These are phyloP conservation scores for Melipona bicolor DNA, from an alignment of 2,888 invertebrate genomes.

Conservation along the genomic window DNA sequence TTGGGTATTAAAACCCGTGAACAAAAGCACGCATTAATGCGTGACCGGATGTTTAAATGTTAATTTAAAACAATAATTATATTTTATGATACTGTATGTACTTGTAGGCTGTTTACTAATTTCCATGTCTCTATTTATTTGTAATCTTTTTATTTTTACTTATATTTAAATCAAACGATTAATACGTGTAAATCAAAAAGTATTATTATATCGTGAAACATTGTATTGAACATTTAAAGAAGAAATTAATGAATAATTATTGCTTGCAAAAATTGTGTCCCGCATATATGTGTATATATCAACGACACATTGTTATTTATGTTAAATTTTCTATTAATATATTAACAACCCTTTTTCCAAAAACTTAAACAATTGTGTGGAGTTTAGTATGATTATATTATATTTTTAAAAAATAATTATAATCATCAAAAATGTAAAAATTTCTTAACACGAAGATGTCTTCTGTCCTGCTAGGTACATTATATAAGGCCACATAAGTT, in stretches of 20 bases:
- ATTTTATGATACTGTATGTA: background rate
- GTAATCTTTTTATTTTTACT: background rate
- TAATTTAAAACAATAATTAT: slow-evolving; percentile 33
- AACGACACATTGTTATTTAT: slow-evolving; percentile 16
- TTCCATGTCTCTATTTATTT: slow-evolving; percentile 42
- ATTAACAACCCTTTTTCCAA: background rate
- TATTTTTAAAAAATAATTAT: background rate
- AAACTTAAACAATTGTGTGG: slow-evolving; percentile 2
- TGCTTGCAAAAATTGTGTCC: slow-evolving; percentile 5
- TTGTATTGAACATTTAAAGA: background rate
- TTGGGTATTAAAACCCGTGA: no score
- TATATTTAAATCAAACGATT: slow-evolving; percentile 14
- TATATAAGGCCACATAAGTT: slow-evolving; percentile 28
- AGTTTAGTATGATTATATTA: slow-evolving; percentile 9
- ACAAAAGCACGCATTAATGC: no score
- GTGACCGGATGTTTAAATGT: no score
- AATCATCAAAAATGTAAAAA: slow-evolving; percentile 16
- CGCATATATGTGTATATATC: slow-evolving; percentile 4
- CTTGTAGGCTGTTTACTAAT: slow-evolving; percentile 46
- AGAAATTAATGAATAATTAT: slow-evolving; percentile 52
- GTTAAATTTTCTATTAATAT: slow-evolving; percentile 21
- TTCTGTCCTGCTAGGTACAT: slow-evolving; percentile 9
- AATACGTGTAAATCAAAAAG: background rate
- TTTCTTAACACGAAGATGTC: slow-evolving; percentile 13
- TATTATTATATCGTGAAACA: background rate